Evolutionary conservation across 37 sponge, comb jelly and placozoan species (phyloP).

Genomic region (Diacarnus erythraeanus): DNA sequence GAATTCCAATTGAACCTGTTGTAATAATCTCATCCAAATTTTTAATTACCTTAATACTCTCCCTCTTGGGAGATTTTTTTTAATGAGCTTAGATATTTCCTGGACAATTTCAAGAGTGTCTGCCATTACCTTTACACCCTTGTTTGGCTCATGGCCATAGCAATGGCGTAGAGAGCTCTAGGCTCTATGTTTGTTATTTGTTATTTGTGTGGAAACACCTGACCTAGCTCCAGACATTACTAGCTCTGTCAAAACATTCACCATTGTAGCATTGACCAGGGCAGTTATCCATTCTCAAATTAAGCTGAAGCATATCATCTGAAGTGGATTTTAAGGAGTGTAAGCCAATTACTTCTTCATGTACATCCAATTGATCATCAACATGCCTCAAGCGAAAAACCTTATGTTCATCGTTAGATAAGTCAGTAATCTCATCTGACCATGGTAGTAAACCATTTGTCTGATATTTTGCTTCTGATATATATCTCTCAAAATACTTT

Average conservation of each 20-base stretch:
- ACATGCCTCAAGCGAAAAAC: slow-evolving; percentile 19
- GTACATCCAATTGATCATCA: neutral
- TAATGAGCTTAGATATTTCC: slow-evolving; percentile 60
- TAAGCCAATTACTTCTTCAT: slow-evolving; percentile 39
- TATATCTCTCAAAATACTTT: too few relatives aligned
- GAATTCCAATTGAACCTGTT: slow-evolving; percentile 39
- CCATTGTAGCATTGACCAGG: slow-evolving; percentile 63
- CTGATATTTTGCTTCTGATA: neutral
- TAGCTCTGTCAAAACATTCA: too few relatives aligned
- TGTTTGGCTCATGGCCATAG: slow-evolving; percentile 61
- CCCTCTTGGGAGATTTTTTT: slow-evolving; percentile 66
- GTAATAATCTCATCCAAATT: slow-evolving; percentile 40
- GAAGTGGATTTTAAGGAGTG: slow-evolving; percentile 18
- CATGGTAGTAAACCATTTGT: slow-evolving; percentile 48
- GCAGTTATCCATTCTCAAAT: slow-evolving; percentile 35
- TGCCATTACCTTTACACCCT: slow-evolving; percentile 26
- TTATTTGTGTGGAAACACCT: slow-evolving; percentile 35
- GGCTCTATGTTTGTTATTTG: slow-evolving; percentile 2
- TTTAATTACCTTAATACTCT: slow-evolving; percentile 43
- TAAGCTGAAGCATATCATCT: slow-evolving; percentile 30
- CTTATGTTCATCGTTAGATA: slow-evolving; percentile 50
- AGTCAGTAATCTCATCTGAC: slow-evolving; percentile 50
- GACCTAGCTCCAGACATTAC: slow-evolving; percentile 49
- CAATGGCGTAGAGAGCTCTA: slow-evolving; percentile 57
- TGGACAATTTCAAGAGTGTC: slow-evolving; percentile 47